Conservation (phyloP, 2,797 vertebrate species). For the Crocidura indochinensis region DNA sequence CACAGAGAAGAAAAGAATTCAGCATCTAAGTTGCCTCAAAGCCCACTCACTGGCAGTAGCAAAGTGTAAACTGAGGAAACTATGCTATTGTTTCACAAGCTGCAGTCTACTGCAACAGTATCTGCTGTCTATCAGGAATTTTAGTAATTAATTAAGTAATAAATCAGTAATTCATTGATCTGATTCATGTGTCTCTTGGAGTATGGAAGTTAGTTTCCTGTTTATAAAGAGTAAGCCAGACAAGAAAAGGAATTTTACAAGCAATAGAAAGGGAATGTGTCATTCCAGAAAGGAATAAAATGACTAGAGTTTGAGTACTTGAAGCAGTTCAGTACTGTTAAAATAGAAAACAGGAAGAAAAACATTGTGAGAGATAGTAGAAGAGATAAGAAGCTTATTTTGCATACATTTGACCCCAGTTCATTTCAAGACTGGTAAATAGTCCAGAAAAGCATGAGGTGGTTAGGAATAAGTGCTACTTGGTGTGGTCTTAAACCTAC, state of each 20-base stretch:
- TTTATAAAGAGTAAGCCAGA: background rate
- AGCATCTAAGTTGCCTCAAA: background rate
- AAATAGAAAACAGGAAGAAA: slow-evolving; percentile 12
- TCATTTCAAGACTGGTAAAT: too few relatives aligned
- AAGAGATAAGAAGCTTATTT: too few relatives aligned
- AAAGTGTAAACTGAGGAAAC: slow-evolving; percentile 31
- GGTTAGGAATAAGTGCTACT: too few relatives aligned
- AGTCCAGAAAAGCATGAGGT: too few relatives aligned
- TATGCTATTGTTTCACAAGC: background rate
- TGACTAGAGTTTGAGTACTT: background rate
- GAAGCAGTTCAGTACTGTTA: background rate
- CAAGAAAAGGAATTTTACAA: background rate
- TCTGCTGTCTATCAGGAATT: background rate
- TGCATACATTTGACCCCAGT: too few relatives aligned
- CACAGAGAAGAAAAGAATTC: background rate
- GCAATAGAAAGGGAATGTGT: background rate
- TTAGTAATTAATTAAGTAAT: background rate
- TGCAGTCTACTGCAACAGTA: background rate
- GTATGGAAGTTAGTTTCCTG: background rate
- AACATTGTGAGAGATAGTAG: background rate
- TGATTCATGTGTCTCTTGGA: background rate
- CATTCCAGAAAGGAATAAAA: background rate
- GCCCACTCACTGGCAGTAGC: background rate
- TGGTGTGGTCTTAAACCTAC: too few relatives aligned
- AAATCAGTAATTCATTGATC: background rate